phyloP scores from a whole-genome alignment of 2,113 vertebrate genomes.

The Onychorhynchus coronatus region DNA sequence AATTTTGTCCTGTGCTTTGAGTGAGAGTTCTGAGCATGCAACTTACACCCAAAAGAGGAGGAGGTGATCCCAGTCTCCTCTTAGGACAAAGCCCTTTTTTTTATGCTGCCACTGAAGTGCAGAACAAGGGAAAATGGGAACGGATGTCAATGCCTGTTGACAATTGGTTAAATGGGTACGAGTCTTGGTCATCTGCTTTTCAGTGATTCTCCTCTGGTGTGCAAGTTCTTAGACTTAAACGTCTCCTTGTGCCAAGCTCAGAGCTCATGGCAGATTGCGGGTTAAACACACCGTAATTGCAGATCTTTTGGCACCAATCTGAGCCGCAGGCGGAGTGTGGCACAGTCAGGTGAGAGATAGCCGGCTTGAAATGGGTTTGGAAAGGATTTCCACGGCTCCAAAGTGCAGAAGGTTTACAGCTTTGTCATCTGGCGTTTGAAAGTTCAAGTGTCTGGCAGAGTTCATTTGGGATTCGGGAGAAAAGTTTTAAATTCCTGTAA shows the following conservation, averaged over 20 bases:
- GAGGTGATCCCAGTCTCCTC: rapidly evolving
- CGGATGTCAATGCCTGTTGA: rapidly evolving
- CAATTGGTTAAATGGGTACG: not conserved
- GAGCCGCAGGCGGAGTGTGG: not conserved
- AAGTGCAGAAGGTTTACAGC: not conserved
- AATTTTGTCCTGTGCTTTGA: not conserved
- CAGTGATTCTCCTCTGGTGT: not conserved
- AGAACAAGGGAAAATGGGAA: not conserved
- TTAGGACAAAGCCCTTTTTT: not conserved
- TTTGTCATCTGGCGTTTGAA: not conserved
- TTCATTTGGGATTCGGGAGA: rapidly evolving
- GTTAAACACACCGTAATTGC: not conserved
- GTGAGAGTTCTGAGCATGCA: not conserved
- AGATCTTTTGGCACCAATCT: not conserved
- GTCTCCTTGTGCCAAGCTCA: not conserved
- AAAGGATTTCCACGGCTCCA: not conserved
- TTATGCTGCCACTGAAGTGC: not conserved
- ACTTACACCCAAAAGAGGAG: not conserved
- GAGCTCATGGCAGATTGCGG: not conserved
- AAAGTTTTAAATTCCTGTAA: not conserved
- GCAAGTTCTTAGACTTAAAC: not conserved
- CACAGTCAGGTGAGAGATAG: not conserved
- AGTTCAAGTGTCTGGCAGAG: not conserved
- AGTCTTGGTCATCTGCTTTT: not conserved
- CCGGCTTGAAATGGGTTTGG: not conserved